Evolutionary conservation across 1,140 invertebrate species (phyloP).

Genomic region (Cydia amplana): DNA sequence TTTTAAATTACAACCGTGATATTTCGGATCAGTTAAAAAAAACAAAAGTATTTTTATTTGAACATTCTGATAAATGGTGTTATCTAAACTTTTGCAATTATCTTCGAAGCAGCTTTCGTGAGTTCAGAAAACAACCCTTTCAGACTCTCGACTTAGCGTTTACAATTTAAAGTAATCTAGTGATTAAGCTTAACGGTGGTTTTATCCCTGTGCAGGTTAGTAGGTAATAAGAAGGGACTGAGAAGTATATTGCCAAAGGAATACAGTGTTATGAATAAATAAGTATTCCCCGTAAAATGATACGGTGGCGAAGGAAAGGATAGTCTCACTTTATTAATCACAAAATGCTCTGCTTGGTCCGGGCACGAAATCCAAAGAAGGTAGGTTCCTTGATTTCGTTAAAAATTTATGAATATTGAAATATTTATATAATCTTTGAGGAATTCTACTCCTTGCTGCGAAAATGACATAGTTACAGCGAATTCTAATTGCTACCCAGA

Average conservation of each 20-base stretch:
- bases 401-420: neutral
- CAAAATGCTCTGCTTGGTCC: neutral
- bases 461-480: no score
- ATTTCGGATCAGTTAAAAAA: constrained; percentile 19
- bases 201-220: constrained; percentile 8
- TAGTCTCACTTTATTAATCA: neutral
- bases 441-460: no score
- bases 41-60: constrained; percentile 21
- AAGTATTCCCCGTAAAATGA: constrained; percentile 6
- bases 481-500: no score
- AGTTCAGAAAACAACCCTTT: constrained; percentile 28
- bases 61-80: constrained; percentile 28
- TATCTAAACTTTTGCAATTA: constrained; percentile 32
- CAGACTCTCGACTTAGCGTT: constrained; percentile 26
- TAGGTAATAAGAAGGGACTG: constrained; percentile 1
- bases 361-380: neutral
- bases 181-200: constrained; percentile 29
- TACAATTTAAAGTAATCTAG: constrained; percentile 31
- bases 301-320: neutral
- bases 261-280: constrained; percentile 22
- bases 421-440: neutral
- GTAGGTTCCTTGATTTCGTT: neutral
- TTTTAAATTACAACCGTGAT: constrained; percentile 19
- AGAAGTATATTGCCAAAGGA: constrained; percentile 11
- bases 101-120: constrained; percentile 16